Evolutionary conservation across 1,140 invertebrate species (phyloP).

Genomic region (Magallana ariakensis): DNA sequence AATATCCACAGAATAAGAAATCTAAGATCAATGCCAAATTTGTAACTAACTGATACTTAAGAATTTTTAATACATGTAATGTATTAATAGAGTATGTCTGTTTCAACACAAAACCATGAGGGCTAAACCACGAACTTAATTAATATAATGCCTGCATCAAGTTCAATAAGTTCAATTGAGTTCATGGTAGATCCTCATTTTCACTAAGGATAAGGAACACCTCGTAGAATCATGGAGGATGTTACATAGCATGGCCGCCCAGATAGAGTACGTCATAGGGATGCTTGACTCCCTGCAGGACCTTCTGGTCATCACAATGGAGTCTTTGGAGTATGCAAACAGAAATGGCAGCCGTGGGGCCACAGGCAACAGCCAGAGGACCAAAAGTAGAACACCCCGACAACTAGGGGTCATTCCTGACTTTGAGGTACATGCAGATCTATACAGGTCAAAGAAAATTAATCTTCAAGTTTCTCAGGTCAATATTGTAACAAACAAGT

Average conservation of each 20-base stretch:
- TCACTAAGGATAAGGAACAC: conserved; percentile 52
- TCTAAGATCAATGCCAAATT: no score
- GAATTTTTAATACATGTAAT: no score
- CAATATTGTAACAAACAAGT: no score
- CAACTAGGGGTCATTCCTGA: conserved; percentile 11
- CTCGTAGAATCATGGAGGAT: conserved; percentile 72
- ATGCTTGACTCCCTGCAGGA: conserved; percentile 71
- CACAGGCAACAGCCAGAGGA: background rate
- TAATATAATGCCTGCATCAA: no score
- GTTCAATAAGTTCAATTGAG: no score
- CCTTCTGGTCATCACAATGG: conserved; percentile 65
- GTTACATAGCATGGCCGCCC: conserved; percentile 71
- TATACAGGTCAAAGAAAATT: no score
- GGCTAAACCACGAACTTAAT: no score
- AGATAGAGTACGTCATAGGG: conserved; percentile 69
- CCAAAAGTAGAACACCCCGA: background rate
- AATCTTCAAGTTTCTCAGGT: no score
- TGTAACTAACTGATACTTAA: no score
- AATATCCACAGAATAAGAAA: background rate
- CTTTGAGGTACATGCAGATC: conserved; percentile 21
- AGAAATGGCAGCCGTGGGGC: background rate
- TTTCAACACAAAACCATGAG: no score
- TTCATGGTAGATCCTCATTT: background rate
- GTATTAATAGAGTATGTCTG: no score
- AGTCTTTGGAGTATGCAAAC: conserved; percentile 46